These are phyloP conservation scores for Creontiades dilutus DNA, from an alignment of 2,888 invertebrate species.

Conservation along the genomic window DNA sequence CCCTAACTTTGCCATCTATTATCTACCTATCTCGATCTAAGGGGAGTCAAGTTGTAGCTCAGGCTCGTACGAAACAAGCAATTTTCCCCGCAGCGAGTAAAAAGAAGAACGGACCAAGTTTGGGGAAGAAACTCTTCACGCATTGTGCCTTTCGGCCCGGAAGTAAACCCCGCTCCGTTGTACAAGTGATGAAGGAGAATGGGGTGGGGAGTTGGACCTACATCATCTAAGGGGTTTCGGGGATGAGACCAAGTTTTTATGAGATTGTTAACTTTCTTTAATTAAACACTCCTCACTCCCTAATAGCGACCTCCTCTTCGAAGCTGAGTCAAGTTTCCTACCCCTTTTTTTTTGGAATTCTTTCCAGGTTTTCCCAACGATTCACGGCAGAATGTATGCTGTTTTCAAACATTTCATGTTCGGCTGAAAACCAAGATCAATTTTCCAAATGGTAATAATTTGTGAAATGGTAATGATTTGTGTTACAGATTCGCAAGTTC, in stretches of 20 bases:
- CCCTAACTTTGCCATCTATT: neutral
- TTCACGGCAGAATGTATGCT: neutral
- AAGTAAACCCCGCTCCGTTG: neutral
- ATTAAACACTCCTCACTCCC: conserved; percentile 59
- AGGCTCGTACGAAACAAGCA: neutral
- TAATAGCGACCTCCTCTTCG: neutral
- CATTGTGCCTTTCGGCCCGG: conserved; percentile 13
- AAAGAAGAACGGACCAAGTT: conserved; percentile 5
- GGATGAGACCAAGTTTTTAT: conserved; percentile 57
- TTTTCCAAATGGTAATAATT: no score
- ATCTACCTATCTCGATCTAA: conserved; percentile 13
- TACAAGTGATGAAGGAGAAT: neutral
- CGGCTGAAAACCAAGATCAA: no score
- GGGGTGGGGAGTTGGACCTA: neutral
- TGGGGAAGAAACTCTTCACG: neutral
- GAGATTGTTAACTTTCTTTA: conserved; percentile 70
- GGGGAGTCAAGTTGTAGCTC: neutral
- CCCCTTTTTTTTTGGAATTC: conserved; percentile 11
- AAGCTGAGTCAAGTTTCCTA: neutral
- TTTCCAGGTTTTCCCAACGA: neutral
- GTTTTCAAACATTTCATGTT: no score
- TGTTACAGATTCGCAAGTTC: no score
- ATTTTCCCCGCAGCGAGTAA: neutral
- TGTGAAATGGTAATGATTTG: no score
- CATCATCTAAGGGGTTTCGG: conserved; percentile 45